Evolutionary conservation across 2,888 invertebrate species (phyloP).

Genomic region (Rhagonycha fulva): DNA sequence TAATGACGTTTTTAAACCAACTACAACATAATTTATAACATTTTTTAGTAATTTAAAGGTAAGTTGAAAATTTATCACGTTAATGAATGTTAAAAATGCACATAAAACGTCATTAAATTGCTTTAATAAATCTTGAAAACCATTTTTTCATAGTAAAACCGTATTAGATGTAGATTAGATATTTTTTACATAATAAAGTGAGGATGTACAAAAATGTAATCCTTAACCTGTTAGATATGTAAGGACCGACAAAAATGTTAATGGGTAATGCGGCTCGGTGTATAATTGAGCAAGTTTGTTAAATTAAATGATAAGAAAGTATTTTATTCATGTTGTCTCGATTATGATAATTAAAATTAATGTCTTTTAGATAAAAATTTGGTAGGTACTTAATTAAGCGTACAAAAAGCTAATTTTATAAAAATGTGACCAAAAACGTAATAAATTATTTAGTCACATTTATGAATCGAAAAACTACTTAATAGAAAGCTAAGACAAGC

Average conservation of each 20-base stretch:
- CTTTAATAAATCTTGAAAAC: not conserved
- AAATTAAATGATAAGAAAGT: not conserved
- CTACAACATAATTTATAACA: constrained; percentile 14
- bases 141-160: not conserved
- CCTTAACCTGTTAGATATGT: not conserved
- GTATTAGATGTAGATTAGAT: not conserved
- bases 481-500: not conserved
- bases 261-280: not conserved
- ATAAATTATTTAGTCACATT: constrained; percentile 10
- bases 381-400: not conserved
- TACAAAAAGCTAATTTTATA: not conserved
- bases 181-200: not conserved
- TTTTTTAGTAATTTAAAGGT: not conserved
- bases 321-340: not conserved
- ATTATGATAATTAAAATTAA: not conserved
- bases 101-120: not conserved
- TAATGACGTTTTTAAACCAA: constrained; percentile 14
- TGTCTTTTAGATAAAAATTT: not conserved
- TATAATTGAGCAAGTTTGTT: not conserved
- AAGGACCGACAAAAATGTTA: not conserved
- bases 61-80: not conserved
- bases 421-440: not conserved
- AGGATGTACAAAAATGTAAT: not conserved
- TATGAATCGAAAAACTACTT: constrained; percentile 3
- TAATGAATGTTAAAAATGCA: not conserved